Evolutionary conservation across 2,113 vertebrate genomes (phyloP).

Genomic region (Serinus canaria): DNA sequence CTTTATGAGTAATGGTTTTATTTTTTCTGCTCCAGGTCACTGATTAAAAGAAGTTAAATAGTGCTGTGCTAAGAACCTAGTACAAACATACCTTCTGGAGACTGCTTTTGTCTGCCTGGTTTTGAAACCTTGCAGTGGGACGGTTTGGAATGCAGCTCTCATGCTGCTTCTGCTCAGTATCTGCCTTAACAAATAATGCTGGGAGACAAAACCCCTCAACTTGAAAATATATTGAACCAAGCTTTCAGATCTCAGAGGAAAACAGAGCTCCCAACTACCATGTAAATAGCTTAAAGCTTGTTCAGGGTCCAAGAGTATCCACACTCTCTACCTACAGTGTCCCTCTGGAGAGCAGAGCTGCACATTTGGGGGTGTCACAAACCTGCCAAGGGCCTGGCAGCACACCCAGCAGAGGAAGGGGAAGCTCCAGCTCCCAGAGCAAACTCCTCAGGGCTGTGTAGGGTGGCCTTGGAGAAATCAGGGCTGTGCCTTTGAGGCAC

Average conservation of each 20-base stretch:
- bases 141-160: not conserved
- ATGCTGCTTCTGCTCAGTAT: not conserved
- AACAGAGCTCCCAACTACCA: not conserved
- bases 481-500: not conserved
- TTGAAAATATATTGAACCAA: not conserved
- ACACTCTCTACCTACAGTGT: not conserved
- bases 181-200: not conserved
- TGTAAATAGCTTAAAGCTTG: not conserved
- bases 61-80: not conserved
- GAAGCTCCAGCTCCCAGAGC: not conserved
- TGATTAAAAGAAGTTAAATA: conserved; percentile 55
- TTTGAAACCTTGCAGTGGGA: not conserved
- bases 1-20: conserved; percentile 33
- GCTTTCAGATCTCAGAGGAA: not conserved
- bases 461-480: not conserved
- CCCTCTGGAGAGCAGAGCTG: not conserved
- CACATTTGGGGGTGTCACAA: not conserved
- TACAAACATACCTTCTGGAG: conserved; percentile 33
- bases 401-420: not conserved
- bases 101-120: not conserved
- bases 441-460: not conserved
- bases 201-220: not conserved
- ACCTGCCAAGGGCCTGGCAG: fast-evolving
- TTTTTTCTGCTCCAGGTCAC: not conserved
- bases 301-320: not conserved